These are phyloP conservation scores for Eleutherodactylus coqui DNA, from an alignment of 2,797 vertebrate genomes.

Conservation along the genomic window DNA sequence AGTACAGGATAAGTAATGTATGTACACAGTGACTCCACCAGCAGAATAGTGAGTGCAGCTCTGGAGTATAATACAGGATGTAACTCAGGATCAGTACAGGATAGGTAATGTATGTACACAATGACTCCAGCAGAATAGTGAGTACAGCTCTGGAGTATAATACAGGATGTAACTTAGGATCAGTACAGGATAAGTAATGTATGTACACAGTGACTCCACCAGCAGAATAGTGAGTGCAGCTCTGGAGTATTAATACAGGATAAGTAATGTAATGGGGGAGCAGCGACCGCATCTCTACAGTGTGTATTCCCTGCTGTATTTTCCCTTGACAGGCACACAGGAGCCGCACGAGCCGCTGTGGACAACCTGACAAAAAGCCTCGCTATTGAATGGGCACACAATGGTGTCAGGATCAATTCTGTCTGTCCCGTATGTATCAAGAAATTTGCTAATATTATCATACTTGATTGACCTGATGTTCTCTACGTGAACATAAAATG, in stretches of 20 bases:
- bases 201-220: background rate
- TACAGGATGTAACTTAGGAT: too few species aligned
- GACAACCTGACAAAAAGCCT: constrained; percentile 89
- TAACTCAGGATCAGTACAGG: too few species aligned
- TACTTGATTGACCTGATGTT: background rate
- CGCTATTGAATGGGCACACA: constrained; percentile 88
- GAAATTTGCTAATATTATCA: background rate
- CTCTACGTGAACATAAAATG: too few species aligned
- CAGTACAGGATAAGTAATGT: constrained; percentile 9
- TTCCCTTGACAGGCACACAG: constrained; percentile 79
- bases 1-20: constrained; percentile 10
- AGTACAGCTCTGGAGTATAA: background rate
- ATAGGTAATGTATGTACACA: background rate
- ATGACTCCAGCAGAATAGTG: constrained; percentile 8
- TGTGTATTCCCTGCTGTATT: background rate
- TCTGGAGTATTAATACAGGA: background rate
- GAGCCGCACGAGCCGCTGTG: constrained; percentile 90
- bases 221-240: background rate
- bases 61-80: constrained; percentile 4
- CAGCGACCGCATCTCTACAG: too few species aligned
- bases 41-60: background rate
- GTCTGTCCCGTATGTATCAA: constrained; percentile 85
- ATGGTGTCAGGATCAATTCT: constrained; percentile 87
- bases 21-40: background rate
- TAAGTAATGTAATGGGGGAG: background rate